Conservation (phyloP, 2,888 invertebrate genomes). For the Anorthoa munda region DNA sequence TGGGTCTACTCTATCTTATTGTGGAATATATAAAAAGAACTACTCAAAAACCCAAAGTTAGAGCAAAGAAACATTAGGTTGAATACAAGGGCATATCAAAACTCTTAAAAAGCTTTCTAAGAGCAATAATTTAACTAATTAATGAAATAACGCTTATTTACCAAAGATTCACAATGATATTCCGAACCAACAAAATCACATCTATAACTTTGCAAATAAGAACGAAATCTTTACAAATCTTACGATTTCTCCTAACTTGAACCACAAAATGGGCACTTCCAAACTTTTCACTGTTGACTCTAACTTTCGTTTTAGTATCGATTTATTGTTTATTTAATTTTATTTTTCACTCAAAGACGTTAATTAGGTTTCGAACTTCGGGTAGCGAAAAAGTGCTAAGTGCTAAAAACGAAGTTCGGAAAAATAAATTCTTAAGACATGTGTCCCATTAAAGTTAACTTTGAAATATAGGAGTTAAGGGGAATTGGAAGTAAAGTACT, state of each 20-base stretch:
- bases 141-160: no score
- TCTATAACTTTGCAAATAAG: not conserved
- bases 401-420: conserved; percentile 38
- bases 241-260: conserved; percentile 62
- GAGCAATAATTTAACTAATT: no score
- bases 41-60: no score
- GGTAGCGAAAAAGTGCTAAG: conserved; percentile 13
- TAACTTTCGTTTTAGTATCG: conserved; percentile 84
- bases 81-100: no score
- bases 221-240: no score
- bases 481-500: conserved; percentile 1
- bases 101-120: no score
- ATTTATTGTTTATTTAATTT: conserved; percentile 79
- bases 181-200: no score
- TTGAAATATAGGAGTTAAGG: conserved; percentile 29
- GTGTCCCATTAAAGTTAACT: conserved; percentile 25
- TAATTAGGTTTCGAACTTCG: conserved; percentile 56
- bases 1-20: no score
- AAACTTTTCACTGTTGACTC: conserved; percentile 81
- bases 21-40: no score
- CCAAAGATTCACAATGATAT: no score
- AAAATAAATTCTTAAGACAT: conserved; percentile 31
- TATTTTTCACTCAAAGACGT: conserved; percentile 63
- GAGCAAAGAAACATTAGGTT: no score
- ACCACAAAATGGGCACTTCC: conserved; percentile 73